Evolutionary conservation across 1,140 invertebrate genomes (phyloP).

Genomic region (Drosophila willistoni): DNA sequence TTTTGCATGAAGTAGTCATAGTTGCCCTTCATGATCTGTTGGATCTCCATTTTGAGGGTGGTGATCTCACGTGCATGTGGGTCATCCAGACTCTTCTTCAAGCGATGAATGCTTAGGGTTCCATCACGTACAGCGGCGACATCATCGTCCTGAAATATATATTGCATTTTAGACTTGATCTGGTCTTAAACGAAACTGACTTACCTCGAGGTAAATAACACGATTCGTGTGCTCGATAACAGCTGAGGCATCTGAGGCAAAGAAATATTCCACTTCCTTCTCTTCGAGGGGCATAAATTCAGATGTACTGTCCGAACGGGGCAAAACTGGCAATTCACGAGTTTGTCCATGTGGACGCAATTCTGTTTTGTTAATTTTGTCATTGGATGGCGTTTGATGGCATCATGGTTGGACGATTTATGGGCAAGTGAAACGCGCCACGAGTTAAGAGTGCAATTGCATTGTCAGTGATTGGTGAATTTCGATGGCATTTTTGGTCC

Average conservation of each 20-base stretch:
- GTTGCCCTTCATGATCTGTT: constrained; percentile 99
- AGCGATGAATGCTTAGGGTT: constrained; percentile 95
- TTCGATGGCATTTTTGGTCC: constrained; percentile 27
- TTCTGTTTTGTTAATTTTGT: constrained; percentile 88
- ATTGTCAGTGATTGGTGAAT: constrained; percentile 21
- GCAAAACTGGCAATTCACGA: constrained; percentile 85
- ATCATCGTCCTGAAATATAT: constrained; percentile 88
- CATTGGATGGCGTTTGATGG: constrained; percentile 43
- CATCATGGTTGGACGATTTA: constrained; percentile 3
- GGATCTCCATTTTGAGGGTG: constrained; percentile 98
- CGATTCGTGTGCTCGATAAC: constrained; percentile 99
- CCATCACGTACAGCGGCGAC: constrained; percentile 95
- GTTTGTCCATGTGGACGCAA: constrained; percentile 87
- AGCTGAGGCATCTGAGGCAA: constrained; percentile 99
- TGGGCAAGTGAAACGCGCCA: neutral
- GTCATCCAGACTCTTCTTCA: constrained; percentile 91
- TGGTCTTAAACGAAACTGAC: neutral
- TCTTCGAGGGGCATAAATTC: constrained; percentile 96
- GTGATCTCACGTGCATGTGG: constrained; percentile 96
- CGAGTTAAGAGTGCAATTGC: constrained; percentile 25
- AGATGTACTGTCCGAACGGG: constrained; percentile 92
- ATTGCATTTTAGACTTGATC: neutral
- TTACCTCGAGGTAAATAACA: constrained; percentile 94
- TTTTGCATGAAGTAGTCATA: constrained; percentile 99
- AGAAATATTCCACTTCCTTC: constrained; percentile 99